A percentile compares a stretch with the other conserved stretches of the same genome.
These are phyloP conservation scores for Hypomecis punctinalis DNA, from an alignment of 2,888 invertebrate species.

Conservation along the genomic window DNA sequence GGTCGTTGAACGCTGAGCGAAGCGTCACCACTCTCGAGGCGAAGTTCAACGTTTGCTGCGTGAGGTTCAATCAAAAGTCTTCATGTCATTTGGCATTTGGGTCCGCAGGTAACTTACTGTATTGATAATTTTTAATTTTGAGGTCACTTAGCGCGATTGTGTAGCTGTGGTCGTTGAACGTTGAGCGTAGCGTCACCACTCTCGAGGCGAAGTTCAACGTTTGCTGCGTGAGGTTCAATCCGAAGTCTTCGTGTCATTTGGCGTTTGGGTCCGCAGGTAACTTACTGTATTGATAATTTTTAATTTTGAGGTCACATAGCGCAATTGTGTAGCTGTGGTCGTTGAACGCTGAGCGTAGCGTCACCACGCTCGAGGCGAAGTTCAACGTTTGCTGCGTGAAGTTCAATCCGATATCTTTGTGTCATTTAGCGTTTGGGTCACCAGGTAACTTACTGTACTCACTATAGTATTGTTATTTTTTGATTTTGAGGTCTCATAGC, in stretches of 20 bases:
- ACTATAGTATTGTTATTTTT: no score
- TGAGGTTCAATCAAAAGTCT: conserved; percentile 88
- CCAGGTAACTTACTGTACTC: no score
- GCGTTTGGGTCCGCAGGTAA: conserved; percentile 96
- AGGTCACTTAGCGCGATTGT: no score
- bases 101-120: no score
- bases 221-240: conserved; percentile 93
- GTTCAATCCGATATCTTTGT: conserved; percentile 87
- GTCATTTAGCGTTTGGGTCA: conserved; percentile 96
- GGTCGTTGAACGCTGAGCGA: conserved; percentile 94
- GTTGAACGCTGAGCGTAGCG: conserved; percentile 91
- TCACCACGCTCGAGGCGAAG: conserved; percentile 95
- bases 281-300: no score
- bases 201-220: conserved; percentile 97
- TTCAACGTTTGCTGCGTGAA: conserved; percentile 98
- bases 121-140: no score
- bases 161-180: conserved; percentile 91
- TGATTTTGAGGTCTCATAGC: no score
- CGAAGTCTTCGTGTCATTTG: conserved; percentile 91
- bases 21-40: conserved; percentile 94
- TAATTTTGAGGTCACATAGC: no score
- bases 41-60: conserved; percentile 98
- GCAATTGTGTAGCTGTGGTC: conserved; percentile 98
- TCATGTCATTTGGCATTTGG: conserved; percentile 92
- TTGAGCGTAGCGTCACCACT: conserved; percentile 92